Conservation (phyloP, 1,140 invertebrate genomes). For the Trichonephila inaurata region DNA sequence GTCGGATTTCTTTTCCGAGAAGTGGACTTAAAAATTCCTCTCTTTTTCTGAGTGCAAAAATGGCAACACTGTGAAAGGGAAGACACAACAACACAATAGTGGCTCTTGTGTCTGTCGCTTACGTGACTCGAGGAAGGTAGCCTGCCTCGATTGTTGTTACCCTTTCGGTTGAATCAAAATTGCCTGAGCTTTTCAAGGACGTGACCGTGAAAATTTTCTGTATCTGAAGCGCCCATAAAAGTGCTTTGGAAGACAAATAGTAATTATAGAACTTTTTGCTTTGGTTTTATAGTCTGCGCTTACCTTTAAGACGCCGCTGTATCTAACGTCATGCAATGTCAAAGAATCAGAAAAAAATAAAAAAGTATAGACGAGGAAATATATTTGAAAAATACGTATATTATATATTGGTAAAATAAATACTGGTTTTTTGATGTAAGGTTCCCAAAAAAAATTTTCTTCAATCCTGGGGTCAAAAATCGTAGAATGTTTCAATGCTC, state of each 20-base stretch:
- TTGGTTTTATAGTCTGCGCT: background rate
- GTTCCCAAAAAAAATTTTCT: no score
- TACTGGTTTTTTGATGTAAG: no score
- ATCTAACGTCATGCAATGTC: no score
- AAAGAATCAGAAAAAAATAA: no score
- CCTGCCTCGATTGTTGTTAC: background rate
- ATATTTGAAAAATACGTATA: no score
- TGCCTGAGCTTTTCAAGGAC: background rate
- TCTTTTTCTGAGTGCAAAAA: background rate
- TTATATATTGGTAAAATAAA: no score
- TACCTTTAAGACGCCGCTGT: no score
- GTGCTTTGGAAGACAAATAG: background rate
- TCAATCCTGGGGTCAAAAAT: no score
- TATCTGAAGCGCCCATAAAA: background rate
- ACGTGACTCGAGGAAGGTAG: background rate
- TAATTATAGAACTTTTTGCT: background rate
- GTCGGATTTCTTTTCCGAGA: background rate
- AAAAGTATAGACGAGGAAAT: no score
- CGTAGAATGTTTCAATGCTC: no score
- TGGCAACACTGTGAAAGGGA: background rate
- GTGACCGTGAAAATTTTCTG: background rate
- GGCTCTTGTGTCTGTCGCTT: background rate
- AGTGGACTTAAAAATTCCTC: slow-evolving; percentile 7
- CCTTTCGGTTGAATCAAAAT: background rate
- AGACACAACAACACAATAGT: background rate